Conservation (phyloP, 2,113 vertebrate species). For the Amphiprion ocellaris region DNA sequence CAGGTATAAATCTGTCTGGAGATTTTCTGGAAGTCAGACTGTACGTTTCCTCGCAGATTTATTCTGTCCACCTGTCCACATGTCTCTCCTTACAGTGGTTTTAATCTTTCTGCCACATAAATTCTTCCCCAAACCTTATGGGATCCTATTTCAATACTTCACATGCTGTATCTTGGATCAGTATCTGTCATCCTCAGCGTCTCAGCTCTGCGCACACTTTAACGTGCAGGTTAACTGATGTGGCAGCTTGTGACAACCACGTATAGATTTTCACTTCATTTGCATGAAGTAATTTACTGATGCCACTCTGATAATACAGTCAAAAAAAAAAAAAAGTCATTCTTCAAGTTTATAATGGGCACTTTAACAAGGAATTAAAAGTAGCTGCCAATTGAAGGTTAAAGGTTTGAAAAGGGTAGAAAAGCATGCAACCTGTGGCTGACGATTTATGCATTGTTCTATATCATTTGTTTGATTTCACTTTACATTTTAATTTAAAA, state of each 20-base stretch:
- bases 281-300: not conserved
- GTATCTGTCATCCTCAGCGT: slow-evolving; percentile 19
- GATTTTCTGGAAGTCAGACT: slow-evolving; percentile 20
- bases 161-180: slow-evolving; percentile 55
- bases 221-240: slow-evolving; percentile 15
- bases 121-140: slow-evolving; percentile 48
- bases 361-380: not conserved
- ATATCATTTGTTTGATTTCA: no score
- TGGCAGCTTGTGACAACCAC: not conserved
- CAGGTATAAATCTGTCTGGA: slow-evolving; percentile 29
- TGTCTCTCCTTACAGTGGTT: slow-evolving; percentile 64
- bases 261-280: not conserved
- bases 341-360: not conserved
- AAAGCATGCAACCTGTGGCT: not conserved
- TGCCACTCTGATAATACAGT: not conserved
- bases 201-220: slow-evolving; percentile 11
- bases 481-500: no score
- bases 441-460: no score
- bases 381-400: not conserved
- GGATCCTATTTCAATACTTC: slow-evolving; percentile 59
- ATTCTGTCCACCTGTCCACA: slow-evolving; percentile 71
- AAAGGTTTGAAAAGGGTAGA: not conserved
- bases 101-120: slow-evolving; percentile 63
- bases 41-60: slow-evolving; percentile 43
- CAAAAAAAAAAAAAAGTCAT: no score